Evolutionary conservation across 2,797 vertebrate genomes (phyloP), one percentile per base, ranked within the genome.

Genomic region (Odontamblyopus rebecca): DNA sequence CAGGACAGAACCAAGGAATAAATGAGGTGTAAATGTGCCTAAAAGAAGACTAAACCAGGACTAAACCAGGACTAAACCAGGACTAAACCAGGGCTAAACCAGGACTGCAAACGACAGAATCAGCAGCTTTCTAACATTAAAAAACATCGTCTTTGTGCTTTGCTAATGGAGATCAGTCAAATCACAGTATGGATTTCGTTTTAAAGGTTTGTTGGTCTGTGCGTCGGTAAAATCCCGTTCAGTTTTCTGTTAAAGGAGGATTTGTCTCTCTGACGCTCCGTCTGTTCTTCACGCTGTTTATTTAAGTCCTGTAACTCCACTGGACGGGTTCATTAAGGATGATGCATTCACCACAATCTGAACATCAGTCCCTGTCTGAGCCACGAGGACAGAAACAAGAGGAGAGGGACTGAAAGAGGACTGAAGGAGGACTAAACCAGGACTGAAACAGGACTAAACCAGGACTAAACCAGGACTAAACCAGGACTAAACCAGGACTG

Each of bases 281-380:
- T 61, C 60, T 15, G 19, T 19, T 61, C 32, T 23, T 61, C 3
- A 19, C 9, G 29, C 15, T 19, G 60, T 61, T 61, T 61, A 61
- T 61, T 32, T 35, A 61, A 61, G 15, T 35, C 19, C 32, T 61
- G 30, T 61, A 61, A 61, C 32, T 32, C 60, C 29, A 61, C 29
- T 19, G 16, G 60, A 61, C 60, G 30, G 19, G 29, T 61, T 61
- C 60, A 61, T 61, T 61, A 61, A 30, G 2, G 30, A 35, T 61
- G 60, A 61, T 35, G 30, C 19, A 35, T 61, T 35, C 11, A 8
- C 29, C 60, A 61, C 60, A 61, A 61, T 61, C 60, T 61, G 18
- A 15, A 61, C 13, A 19, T 61, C 30, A 29, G 32, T 35, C 60
- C 30, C 32, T 61, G 60, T 61, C 60, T 35, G 0, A 19, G 9